These are phyloP conservation scores for Piliocolobus tephrosceles DNA, from an alignment of 2,113 vertebrate species.

Conservation along the genomic window DNA sequence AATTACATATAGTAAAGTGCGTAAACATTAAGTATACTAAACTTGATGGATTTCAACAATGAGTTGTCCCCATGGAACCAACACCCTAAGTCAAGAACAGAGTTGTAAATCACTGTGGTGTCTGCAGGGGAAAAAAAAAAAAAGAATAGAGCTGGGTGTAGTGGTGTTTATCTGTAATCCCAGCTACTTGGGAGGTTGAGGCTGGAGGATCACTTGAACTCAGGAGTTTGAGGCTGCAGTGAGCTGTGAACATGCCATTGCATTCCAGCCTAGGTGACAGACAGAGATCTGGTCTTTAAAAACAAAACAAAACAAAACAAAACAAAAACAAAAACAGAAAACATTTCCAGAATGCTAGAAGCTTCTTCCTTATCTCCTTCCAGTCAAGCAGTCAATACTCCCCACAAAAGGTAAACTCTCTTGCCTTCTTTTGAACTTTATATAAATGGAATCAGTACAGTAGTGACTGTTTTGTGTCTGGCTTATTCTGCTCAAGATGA, in stretches of 20 bases:
- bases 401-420: background rate
- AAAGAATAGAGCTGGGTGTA: no score
- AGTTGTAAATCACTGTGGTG: no score
- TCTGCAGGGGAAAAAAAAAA: no score
- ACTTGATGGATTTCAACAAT: background rate
- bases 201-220: no score
- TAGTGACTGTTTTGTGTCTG: background rate
- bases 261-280: no score
- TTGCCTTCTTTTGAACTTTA: background rate
- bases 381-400: background rate
- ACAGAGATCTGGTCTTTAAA: no score
- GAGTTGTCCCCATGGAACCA: background rate
- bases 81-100: background rate
- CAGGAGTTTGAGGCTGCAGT: no score
- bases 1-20: background rate
- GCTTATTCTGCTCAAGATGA: background rate
- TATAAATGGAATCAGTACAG: background rate
- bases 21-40: background rate
- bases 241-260: no score
- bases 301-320: no score
- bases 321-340: background rate
- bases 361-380: background rate
- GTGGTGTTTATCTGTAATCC: no score
- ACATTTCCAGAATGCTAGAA: background rate
- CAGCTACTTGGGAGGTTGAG: no score